A percentile compares a stretch with the other conserved stretches of the same genome.
Evolutionary conservation across 1,140 invertebrate genomes (phyloP).

Genomic region (Saccostrea cuccullata): DNA sequence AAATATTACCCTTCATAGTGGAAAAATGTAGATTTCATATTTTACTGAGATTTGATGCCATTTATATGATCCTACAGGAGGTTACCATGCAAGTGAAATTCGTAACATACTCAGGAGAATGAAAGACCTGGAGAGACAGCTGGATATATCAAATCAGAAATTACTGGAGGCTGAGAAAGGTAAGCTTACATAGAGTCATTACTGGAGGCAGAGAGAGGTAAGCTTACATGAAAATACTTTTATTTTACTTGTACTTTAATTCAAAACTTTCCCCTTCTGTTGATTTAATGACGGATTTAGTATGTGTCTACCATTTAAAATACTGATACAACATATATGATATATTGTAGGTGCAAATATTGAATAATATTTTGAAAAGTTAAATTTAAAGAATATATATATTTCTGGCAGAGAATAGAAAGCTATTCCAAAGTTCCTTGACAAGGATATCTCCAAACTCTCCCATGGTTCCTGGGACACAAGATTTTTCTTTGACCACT

Average conservation of each 20-base stretch:
- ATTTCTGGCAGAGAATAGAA: neutral
- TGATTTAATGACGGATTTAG: neutral
- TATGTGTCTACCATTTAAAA: too few relatives aligned
- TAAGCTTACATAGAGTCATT: neutral
- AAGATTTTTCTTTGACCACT: neutral
- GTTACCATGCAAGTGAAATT: conserved; percentile 20
- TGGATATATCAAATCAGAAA: neutral
- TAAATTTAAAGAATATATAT: neutral
- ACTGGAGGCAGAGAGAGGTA: too few relatives aligned
- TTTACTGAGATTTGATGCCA: too few relatives aligned
- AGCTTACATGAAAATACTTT: too few relatives aligned
- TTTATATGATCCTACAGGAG: neutral
- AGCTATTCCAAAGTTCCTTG: neutral
- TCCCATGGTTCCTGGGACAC: neutral
- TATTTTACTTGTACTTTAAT: too few relatives aligned
- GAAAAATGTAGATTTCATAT: too few relatives aligned
- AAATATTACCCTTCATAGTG: too few relatives aligned
- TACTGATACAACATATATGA: neutral
- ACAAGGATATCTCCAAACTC: neutral
- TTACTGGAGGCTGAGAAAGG: neutral
- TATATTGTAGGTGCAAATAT: neutral
- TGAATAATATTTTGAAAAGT: too few relatives aligned
- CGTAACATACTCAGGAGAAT: neutral
- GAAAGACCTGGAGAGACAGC: neutral
- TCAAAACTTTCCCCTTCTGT: too few relatives aligned